Evolutionary conservation across 2,888 invertebrate genomes (phyloP).

Genomic region (Volucella zonaria): DNA sequence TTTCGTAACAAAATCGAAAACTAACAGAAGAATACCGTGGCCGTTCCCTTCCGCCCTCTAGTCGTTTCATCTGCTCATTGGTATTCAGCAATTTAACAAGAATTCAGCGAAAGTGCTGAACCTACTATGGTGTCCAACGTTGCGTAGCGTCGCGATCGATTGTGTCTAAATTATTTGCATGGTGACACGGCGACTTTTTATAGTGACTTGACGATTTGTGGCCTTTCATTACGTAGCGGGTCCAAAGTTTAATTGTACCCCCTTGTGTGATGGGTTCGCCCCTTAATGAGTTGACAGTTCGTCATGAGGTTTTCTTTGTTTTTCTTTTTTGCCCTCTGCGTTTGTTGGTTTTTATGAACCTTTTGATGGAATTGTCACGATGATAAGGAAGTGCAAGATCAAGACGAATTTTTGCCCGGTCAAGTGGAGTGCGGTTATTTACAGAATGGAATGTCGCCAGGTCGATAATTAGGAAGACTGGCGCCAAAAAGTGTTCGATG

Average conservation of each 20-base stretch:
- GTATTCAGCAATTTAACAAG: conserved; percentile 15
- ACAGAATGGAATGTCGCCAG: no score
- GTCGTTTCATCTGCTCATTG: not conserved
- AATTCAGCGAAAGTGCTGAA: conserved; percentile 27
- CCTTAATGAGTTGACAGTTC: conserved; percentile 26
- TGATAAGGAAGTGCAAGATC: conserved; percentile 5
- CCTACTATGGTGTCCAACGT: not conserved
- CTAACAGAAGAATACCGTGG: not conserved
- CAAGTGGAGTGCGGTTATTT: no score
- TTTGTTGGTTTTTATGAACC: not conserved
- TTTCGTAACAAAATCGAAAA: conserved; percentile 23
- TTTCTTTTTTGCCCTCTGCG: not conserved
- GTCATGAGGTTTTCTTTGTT: not conserved
- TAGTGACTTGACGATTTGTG: conserved; percentile 7
- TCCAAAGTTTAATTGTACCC: conserved; percentile 25
- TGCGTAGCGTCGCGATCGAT: not conserved
- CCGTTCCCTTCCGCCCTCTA: not conserved
- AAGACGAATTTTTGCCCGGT: no score
- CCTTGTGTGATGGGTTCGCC: not conserved
- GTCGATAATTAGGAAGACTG: conserved; percentile 21
- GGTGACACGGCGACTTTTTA: conserved; percentile 11
- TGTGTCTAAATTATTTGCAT: conserved; percentile 7
- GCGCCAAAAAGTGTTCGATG: conserved; percentile 12
- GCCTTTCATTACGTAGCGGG: conserved; percentile 29
- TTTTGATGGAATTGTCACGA: conserved; percentile 15